A percentile compares a stretch with the other conserved stretches of the same genome.
These are phyloP conservation scores for Tragopan temminckii DNA, from an alignment of 2,797 vertebrate species.

Conservation along the genomic window DNA sequence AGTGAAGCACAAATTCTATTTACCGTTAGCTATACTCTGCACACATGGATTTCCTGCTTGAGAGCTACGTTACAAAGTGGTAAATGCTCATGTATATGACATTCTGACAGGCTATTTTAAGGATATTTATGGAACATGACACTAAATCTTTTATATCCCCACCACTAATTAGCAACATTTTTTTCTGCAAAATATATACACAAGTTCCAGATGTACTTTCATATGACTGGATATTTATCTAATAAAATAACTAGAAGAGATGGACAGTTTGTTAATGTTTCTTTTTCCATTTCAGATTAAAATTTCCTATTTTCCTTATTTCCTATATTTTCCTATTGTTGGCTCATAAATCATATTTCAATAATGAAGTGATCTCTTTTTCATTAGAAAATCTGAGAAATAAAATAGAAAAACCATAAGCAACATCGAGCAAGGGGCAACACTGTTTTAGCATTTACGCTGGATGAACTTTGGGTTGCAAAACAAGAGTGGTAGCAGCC, in stretches of 20 bases:
- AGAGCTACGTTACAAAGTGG: background rate
- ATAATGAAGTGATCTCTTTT: background rate
- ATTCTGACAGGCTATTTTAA: background rate
- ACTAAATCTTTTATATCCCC: background rate
- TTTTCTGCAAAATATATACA: background rate
- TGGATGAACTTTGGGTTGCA: background rate
- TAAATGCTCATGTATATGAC: background rate
- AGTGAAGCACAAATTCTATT: slow-evolving; percentile 16
- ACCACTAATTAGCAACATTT: background rate
- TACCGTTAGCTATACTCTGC: background rate
- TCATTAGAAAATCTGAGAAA: background rate
- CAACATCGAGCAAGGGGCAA: background rate
- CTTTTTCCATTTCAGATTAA: background rate
- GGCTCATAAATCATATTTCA: background rate
- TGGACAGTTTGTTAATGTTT: background rate
- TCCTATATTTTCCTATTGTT: background rate
- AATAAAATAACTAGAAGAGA: background rate
- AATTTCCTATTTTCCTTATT: slow-evolving; percentile 12
- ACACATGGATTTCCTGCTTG: background rate
- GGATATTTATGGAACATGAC: background rate
- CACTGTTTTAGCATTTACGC: background rate
- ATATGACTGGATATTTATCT: background rate
- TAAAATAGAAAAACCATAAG: background rate
- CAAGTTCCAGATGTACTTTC: background rate
- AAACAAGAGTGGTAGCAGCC: background rate